Conservation (phyloP, 2,113 vertebrate genomes). For the Macroglossus sobrinus region DNA sequence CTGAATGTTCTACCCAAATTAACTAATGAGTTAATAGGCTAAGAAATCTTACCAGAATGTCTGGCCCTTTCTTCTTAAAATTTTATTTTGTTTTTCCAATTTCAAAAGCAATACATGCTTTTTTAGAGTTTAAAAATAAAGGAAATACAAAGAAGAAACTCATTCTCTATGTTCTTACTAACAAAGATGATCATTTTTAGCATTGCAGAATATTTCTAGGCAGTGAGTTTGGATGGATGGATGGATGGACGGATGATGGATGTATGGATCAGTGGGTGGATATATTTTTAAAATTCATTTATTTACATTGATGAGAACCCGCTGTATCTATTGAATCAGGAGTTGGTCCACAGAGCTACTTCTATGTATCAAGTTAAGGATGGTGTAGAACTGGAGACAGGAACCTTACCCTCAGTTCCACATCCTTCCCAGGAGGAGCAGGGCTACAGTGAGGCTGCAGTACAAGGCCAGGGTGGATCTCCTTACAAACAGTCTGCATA, state of each 20-base stretch:
- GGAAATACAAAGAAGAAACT: background rate
- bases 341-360: background rate
- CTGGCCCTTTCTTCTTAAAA: background rate
- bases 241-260: background rate
- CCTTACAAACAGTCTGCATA: background rate
- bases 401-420: background rate
- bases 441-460: background rate
- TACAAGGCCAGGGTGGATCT: background rate
- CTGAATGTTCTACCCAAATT: background rate
- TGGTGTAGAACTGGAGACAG: background rate
- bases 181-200: background rate
- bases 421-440: background rate
- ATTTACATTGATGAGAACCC: background rate
- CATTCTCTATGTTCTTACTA: background rate
- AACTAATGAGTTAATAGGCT: background rate
- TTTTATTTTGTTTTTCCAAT: slow-evolving; percentile 11
- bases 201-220: background rate
- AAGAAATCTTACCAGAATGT: background rate
- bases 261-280: no score
- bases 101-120: background rate
- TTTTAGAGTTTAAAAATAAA: background rate
- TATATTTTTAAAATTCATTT: background rate
- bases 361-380: background rate
- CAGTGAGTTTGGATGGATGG: no score
- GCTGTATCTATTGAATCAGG: background rate